Conservation (phyloP, 2,888 invertebrate genomes). For the Cataglyphis rosenhaueri region DNA sequence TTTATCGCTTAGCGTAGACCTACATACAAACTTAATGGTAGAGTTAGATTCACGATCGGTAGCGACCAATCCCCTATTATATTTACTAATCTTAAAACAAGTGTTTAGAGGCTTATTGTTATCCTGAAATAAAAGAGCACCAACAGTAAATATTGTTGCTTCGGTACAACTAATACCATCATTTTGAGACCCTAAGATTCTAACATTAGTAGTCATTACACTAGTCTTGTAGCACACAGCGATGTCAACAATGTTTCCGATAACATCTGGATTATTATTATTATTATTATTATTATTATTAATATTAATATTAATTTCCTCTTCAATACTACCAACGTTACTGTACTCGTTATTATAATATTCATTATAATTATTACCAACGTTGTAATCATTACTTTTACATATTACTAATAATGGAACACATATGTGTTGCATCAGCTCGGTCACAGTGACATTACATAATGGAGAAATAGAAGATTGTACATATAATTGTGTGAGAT, state of each 20-base stretch:
- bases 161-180: slow-evolving; percentile 85
- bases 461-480: slow-evolving; percentile 76
- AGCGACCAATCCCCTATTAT: slow-evolving; percentile 69
- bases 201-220: slow-evolving; percentile 82
- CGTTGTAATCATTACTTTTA: slow-evolving; percentile 74
- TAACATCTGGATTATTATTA: slow-evolving; percentile 78
- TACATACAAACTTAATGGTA: slow-evolving; percentile 83
- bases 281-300: slow-evolving; percentile 79
- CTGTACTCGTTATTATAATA: slow-evolving; percentile 69
- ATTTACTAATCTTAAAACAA: slow-evolving; percentile 81
- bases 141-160: slow-evolving; percentile 86
- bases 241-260: slow-evolving; percentile 80
- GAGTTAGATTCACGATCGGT: slow-evolving; percentile 81
- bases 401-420: slow-evolving; percentile 84
- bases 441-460: slow-evolving; percentile 81
- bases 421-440: slow-evolving; percentile 85
- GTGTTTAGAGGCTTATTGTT: slow-evolving; percentile 83
- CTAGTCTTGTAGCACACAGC: slow-evolving; percentile 83
- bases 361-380: slow-evolving; percentile 69
- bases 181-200: slow-evolving; percentile 82
- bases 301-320: slow-evolving; percentile 75
- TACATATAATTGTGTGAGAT: slow-evolving; percentile 77
- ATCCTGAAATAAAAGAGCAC: slow-evolving; percentile 86
- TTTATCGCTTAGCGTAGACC: slow-evolving; percentile 83
- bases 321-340: slow-evolving; percentile 63